phyloP scores from a whole-genome alignment of 2,888 invertebrate genomes.

The Himalopsyche anomala region DNA sequence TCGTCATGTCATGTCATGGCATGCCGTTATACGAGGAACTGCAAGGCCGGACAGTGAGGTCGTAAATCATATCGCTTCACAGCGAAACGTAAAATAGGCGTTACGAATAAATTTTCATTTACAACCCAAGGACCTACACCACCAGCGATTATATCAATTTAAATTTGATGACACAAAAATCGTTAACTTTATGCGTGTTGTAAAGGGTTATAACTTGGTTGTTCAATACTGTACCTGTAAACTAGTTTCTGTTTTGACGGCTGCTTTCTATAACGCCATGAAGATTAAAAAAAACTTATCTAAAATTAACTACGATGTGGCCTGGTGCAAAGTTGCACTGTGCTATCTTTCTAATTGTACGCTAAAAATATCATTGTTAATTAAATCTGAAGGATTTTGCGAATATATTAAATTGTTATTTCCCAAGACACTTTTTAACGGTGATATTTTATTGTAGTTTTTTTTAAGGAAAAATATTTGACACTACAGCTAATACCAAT shows the following conservation, averaged over 20 bases:
- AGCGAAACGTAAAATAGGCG: slow-evolving; percentile 45
- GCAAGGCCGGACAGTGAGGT: slow-evolving; percentile 48
- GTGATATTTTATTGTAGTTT: no score
- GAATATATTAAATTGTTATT: no score
- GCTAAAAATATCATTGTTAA: no score
- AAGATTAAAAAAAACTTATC: not conserved
- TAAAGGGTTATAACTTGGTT: no score
- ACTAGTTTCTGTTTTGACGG: not conserved
- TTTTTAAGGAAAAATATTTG: no score
- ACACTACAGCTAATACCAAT: no score
- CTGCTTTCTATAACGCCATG: not conserved
- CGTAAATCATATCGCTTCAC: slow-evolving; percentile 58
- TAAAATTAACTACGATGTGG: no score
- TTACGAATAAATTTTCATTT: not conserved
- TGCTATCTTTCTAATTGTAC: no score
- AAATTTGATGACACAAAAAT: not conserved
- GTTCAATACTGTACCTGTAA: not conserved
- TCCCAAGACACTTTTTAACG: no score
- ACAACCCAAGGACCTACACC: not conserved
- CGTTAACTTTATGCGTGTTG: not conserved
- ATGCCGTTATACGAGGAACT: slow-evolving; percentile 43
- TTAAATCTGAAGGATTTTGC: no score
- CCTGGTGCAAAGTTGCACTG: no score
- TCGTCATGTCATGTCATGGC: slow-evolving; percentile 59
- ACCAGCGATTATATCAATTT: not conserved